phyloP scores from a whole-genome alignment of 2,113 vertebrate genomes.

The Alexandromys fortis region DNA sequence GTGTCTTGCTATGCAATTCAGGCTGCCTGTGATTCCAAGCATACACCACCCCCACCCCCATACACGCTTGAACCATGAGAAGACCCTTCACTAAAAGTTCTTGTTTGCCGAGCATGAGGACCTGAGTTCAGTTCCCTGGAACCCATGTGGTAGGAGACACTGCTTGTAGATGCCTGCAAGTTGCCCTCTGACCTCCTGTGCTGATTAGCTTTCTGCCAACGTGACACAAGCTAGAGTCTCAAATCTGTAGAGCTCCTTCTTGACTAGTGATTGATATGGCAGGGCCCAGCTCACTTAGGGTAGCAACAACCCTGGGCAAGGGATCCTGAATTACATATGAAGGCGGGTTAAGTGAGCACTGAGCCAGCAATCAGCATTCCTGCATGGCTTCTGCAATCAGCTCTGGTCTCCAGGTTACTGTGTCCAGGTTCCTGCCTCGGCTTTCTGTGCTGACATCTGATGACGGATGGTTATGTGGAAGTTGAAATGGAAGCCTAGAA shows the following conservation, averaged over 20 bases:
- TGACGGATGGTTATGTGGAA: neutral
- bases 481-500: neutral
- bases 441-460: neutral
- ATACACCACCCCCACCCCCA: neutral
- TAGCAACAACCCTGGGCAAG: neutral
- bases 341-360: neutral
- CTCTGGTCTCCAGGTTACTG: neutral
- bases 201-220: neutral
- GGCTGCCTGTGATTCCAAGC: neutral
- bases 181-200: neutral
- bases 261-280: too few species aligned
- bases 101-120: neutral
- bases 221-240: neutral
- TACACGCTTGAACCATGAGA: neutral
- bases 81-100: too few species aligned
- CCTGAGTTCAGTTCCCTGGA: neutral
- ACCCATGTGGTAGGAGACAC: too few species aligned
- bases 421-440: neutral
- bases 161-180: neutral
- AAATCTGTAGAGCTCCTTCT: neutral
- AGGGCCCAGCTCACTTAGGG: neutral
- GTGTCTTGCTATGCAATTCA: neutral
- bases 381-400: neutral
- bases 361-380: neutral
- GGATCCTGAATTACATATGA: too few species aligned